Evolutionary conservation across 2,888 invertebrate species (phyloP).

Genomic region (Alcis repandata): DNA sequence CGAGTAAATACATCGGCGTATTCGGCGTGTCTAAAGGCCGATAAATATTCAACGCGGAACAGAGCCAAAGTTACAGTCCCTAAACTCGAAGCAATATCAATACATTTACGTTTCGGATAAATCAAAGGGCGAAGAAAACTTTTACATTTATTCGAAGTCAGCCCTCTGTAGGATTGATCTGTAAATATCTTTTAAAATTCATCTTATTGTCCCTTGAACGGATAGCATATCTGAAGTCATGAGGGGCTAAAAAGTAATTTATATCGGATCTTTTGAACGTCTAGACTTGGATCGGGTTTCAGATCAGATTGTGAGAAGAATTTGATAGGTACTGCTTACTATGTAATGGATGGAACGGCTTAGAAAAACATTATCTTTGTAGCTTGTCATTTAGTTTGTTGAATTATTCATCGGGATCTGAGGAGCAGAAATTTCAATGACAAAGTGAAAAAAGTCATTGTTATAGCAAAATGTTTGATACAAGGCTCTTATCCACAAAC

Average conservation of each 20-base stretch:
- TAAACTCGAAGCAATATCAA: constrained; percentile 40
- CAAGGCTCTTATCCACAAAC: too few species aligned
- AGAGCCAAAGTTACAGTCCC: constrained; percentile 27
- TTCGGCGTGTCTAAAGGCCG: constrained; percentile 4
- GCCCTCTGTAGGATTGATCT: constrained; percentile 10
- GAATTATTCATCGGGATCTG: too few species aligned
- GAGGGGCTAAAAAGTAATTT: constrained; percentile 14
- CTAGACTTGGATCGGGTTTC: constrained; percentile 10
- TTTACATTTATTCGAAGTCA: constrained; percentile 26
- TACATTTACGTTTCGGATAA: constrained; percentile 47
- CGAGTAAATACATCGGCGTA: constrained; percentile 4
- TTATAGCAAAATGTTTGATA: too few species aligned
- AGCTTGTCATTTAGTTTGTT: neutral
- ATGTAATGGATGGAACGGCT: neutral
- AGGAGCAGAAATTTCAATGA: too few species aligned
- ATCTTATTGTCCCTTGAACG: constrained; percentile 19
- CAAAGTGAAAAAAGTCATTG: too few species aligned
- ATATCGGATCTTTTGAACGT: constrained; percentile 4
- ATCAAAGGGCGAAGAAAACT: constrained; percentile 40
- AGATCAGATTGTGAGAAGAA: neutral
- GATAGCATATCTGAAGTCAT: constrained; percentile 11
- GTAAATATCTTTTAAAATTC: constrained; percentile 14
- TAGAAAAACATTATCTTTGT: neutral
- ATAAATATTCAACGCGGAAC: constrained; percentile 30
- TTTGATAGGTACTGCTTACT: neutral